These are phyloP conservation scores for Clarias pachynema DNA, from an alignment of 2,797 vertebrate species.

Conservation along the genomic window DNA sequence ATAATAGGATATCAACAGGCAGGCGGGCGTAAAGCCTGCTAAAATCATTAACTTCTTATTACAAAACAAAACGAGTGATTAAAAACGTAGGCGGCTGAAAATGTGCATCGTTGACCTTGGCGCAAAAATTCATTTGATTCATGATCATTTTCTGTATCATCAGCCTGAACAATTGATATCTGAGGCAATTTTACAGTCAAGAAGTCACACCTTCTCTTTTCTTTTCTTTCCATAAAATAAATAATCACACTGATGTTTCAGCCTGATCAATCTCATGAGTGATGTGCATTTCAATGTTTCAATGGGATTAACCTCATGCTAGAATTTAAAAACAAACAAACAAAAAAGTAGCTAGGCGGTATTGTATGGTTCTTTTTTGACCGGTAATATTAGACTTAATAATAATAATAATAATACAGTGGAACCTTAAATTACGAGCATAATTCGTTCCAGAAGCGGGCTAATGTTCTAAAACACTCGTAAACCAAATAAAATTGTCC, in stretches of 20 bases:
- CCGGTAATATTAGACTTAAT: not conserved
- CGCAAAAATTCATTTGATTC: slow-evolving; percentile 38
- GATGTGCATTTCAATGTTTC: not conserved
- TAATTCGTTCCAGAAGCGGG: no score
- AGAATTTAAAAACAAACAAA: not conserved
- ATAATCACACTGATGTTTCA: not conserved
- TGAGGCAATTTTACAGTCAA: slow-evolving; percentile 16
- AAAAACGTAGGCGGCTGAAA: slow-evolving; percentile 61
- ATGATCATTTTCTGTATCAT: slow-evolving; percentile 53
- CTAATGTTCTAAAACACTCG: no score
- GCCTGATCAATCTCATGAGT: slow-evolving; percentile 23
- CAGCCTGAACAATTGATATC: slow-evolving; percentile 37
- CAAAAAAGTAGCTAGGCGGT: not conserved
- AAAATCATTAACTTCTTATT: slow-evolving; percentile 63
- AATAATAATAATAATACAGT: no score
- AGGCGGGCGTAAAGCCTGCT: slow-evolving; percentile 58
- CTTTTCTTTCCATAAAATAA: not conserved
- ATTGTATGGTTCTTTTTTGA: not conserved
- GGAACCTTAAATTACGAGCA: no score
- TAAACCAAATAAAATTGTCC: no score
- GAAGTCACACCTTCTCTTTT: not conserved
- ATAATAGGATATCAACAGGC: slow-evolving; percentile 46
- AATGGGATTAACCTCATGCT: not conserved
- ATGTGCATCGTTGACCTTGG: slow-evolving; percentile 68
- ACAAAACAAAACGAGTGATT: slow-evolving; percentile 61